Base-by-base conservation (phyloP, 1,140 invertebrate genomes). In the Wiebesia pumilae region DNA sequence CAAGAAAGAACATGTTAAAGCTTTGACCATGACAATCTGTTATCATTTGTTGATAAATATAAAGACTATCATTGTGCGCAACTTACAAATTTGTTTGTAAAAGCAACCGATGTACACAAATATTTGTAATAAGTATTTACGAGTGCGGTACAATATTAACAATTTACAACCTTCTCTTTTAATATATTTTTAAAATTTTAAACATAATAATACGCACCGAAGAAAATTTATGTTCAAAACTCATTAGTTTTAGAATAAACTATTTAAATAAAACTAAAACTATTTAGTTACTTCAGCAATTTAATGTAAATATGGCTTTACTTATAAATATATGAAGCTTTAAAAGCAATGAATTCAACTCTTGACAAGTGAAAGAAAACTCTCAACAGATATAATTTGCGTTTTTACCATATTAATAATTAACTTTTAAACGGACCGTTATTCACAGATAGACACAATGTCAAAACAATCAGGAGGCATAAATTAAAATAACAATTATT, bases 401-500 rank as follows among this genome's bases (percentile, higher is more conserved):
- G n/a, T 38, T 19, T 69, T 69, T 3, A 62, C 24, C 27, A 21
- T 30, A 51, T 43, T 43, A 27, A 38, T 40, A 81, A 81, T 81
- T 43, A n/a, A 81, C 19, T 24, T 35, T 30, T 30, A 33, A 4
- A 35, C 19, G 21, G 7, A 54, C 47, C 0, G 0, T 30, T n/a
- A 79, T 47, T 2, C 19, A 80, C 47, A 27, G 24, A 40, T 27
- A 10, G 1, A 33, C 27, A 38, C 12, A 69, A 69, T n/a, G 10
- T 14, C 9, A 38, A 80, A 80, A 40, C 27, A 79, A 58, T 69
- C 80, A 47, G 7, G 19, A 35, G 51, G 51, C 27, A 81, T 81
- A 81, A 81, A 81, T 81, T 81, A 27, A n/a, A 83, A 73, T 77
- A 83, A 62, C 30, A 43, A 83, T 77, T 77, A 82, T 71, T 82